Percentiles rank a stretch among this genome's conserved stretches.
phyloP scores from a whole-genome alignment of 92 coral and sea anemone genomes.

The Zoanthus sansibaricus region DNA sequence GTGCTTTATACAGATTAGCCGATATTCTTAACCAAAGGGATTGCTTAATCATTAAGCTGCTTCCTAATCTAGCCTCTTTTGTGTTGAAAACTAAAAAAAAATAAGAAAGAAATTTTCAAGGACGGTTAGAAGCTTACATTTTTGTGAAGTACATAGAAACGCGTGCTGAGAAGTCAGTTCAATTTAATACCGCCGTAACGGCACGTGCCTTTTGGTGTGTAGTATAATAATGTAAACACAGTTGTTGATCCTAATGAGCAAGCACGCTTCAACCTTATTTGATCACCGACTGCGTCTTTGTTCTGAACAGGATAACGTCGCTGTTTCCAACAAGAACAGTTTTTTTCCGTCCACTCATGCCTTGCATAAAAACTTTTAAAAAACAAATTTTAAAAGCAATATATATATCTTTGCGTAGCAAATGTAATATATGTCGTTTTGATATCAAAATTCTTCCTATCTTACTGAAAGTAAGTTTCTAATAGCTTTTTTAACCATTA shows the following conservation, averaged over 20 bases:
- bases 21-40: background rate
- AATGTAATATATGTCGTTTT: background rate
- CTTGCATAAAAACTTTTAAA: background rate
- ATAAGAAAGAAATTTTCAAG: background rate
- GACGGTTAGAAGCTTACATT: background rate
- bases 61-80: background rate
- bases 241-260: background rate
- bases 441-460: background rate
- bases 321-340: conserved; percentile 31
- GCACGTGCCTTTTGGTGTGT: conserved; percentile 33
- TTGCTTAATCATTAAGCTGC: background rate
- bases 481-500: no score
- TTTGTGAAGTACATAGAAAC: background rate
- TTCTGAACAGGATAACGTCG: background rate
- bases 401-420: background rate
- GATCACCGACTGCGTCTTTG: conserved; percentile 36
- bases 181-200: background rate
- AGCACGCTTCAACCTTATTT: conserved; percentile 11
- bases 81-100: background rate
- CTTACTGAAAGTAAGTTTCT: no score
- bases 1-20: background rate
- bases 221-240: background rate
- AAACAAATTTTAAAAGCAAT: background rate
- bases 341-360: background rate
- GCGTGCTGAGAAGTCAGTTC: conserved; percentile 13